phyloP scores from a whole-genome alignment of 1,140 invertebrate genomes.

The Limonius californicus region DNA sequence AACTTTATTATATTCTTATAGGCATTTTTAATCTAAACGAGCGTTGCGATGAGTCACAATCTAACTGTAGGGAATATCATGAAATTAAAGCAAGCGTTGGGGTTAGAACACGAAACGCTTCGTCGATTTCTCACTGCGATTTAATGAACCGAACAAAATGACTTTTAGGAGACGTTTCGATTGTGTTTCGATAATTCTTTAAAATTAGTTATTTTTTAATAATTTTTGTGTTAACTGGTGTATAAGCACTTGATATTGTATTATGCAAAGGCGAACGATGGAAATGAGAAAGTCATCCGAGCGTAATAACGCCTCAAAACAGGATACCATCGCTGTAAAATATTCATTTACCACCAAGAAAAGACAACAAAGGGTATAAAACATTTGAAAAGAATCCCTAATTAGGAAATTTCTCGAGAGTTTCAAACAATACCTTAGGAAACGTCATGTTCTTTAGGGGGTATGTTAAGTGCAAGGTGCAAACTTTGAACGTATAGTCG shows the following conservation, averaged over 20 bases:
- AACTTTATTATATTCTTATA: no score
- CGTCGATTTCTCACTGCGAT: no score
- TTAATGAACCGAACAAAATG: no score
- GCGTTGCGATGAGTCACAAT: no score
- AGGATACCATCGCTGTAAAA: not conserved
- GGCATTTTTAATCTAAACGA: no score
- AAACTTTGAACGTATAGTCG: slow-evolving; percentile 15
- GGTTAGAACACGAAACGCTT: no score
- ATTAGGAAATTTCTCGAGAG: slow-evolving; percentile 10
- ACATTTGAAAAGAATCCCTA: slow-evolving; percentile 8
- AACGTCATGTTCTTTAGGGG: not conserved
- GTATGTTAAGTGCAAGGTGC: slow-evolving; percentile 15
- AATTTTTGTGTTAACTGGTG: not conserved
- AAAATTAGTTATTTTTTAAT: not conserved
- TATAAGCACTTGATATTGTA: not conserved
- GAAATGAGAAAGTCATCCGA: slow-evolving; percentile 2
- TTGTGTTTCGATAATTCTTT: no score
- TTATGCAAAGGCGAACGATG: not conserved
- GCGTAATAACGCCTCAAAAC: not conserved
- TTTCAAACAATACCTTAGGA: slow-evolving; percentile 3
- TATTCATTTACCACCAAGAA: slow-evolving; percentile 2
- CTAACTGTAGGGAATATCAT: no score
- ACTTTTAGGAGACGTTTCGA: no score
- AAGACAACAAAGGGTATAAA: not conserved
- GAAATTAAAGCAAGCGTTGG: no score